Percentiles rank a stretch among this genome's conserved stretches.
Conservation (phyloP, 92 coral and sea anemone genomes). For the Chrysogorgia sp. region DNA sequence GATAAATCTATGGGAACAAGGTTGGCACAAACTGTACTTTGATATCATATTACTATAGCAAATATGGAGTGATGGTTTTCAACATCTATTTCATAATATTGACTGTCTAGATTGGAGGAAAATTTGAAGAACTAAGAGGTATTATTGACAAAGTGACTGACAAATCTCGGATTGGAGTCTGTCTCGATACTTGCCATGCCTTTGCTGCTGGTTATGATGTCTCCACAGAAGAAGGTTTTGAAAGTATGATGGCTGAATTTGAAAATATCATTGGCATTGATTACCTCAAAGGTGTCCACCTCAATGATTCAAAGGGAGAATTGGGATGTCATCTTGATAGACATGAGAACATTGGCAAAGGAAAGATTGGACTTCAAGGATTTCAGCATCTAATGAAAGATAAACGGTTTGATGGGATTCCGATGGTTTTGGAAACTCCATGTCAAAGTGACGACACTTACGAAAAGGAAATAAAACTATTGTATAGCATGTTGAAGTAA, state of each 20-base stretch:
- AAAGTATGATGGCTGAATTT: slow-evolving; percentile 73
- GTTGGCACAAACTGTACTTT: too few relatives aligned
- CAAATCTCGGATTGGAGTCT: slow-evolving; percentile 85
- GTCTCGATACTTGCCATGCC: slow-evolving; percentile 93
- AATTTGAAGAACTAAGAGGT: slow-evolving; percentile 82
- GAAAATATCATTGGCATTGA: slow-evolving; percentile 69
- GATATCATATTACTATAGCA: neutral
- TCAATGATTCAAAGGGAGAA: slow-evolving; percentile 92
- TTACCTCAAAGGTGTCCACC: slow-evolving; percentile 79
- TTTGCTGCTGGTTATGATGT: slow-evolving; percentile 92
- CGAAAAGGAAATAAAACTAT: slow-evolving; percentile 71
- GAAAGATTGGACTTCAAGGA: slow-evolving; percentile 78
- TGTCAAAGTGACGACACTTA: slow-evolving; percentile 72
- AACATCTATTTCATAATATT: neutral
- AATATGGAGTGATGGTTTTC: neutral
- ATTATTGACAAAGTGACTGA: slow-evolving; percentile 86
- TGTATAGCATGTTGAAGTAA: slow-evolving; percentile 66
- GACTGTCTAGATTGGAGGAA: slow-evolving; percentile 81
- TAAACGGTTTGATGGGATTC: slow-evolving; percentile 77
- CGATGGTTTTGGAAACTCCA: slow-evolving; percentile 91
- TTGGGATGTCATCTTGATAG: slow-evolving; percentile 91
- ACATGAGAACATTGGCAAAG: slow-evolving; percentile 94
- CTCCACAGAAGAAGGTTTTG: slow-evolving; percentile 71
- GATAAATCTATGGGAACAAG: too few relatives aligned
- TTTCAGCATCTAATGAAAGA: slow-evolving; percentile 79